Evolutionary conservation across 1,140 invertebrate genomes (phyloP).

Genomic region (Patella vulgata): DNA sequence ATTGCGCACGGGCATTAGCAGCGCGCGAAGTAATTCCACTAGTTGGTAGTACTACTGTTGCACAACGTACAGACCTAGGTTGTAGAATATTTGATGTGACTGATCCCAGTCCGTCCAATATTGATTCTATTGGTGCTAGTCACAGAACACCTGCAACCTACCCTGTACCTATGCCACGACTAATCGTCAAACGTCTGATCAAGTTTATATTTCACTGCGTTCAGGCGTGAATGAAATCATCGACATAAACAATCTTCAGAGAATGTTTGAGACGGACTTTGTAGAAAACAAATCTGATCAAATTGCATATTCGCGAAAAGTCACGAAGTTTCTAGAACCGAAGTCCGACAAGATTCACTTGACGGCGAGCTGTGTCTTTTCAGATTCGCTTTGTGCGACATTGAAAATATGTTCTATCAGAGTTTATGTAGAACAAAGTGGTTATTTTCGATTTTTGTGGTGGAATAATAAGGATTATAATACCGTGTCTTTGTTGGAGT

Average conservation of each 20-base stretch:
- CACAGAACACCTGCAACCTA: conserved; percentile 1
- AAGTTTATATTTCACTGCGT: too few species aligned
- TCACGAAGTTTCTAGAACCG: conserved; percentile 9
- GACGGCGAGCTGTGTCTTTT: conserved; percentile 46
- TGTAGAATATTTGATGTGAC: neutral
- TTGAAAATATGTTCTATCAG: conserved; percentile 52
- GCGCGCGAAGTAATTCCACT: neutral
- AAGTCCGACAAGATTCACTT: conserved; percentile 7
- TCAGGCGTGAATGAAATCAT: neutral
- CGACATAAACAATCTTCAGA: neutral
- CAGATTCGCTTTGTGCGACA: conserved; percentile 38
- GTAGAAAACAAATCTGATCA: conserved; percentile 3
- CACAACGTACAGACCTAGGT: conserved; percentile 1
- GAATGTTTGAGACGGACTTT: conserved; percentile 26
- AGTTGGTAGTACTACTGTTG: neutral
- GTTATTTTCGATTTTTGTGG: conserved; percentile 41
- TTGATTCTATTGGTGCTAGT: too few species aligned
- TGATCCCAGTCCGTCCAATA: neutral
- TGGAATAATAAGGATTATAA: conserved; percentile 23
- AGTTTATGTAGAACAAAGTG: conserved; percentile 13
- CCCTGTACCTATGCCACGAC: too few species aligned
- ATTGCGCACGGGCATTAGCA: neutral
- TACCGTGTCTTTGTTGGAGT: conserved; percentile 15
- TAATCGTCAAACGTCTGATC: too few species aligned
- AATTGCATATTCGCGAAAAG: conserved; percentile 17